phyloP scores from a whole-genome alignment of 2,113 vertebrate species.

The Thomomys bottae region DNA sequence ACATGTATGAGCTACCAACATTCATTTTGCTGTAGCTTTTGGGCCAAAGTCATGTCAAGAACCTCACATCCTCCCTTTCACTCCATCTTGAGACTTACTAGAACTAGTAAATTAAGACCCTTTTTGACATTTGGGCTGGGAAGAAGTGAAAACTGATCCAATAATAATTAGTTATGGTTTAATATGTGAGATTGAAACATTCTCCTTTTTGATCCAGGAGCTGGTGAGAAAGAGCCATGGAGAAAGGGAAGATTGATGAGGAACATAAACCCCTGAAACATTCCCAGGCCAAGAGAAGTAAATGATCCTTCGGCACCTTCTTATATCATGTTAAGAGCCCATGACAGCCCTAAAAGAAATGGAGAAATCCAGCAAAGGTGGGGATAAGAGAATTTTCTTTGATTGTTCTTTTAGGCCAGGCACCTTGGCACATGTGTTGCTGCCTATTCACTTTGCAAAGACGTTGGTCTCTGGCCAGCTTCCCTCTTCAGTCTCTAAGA shows the following conservation, averaged over 20 bases:
- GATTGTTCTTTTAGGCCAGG: neutral
- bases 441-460: neutral
- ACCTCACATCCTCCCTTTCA: neutral
- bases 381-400: neutral
- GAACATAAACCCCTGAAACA: neutral
- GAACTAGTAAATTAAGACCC: constrained; percentile 51
- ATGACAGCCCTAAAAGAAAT: constrained; percentile 40
- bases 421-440: neutral
- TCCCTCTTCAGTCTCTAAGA: neutral
- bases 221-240: constrained; percentile 46
- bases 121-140: constrained; percentile 46
- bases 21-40: neutral
- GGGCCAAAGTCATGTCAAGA: neutral
- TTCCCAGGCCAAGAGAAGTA: constrained; percentile 61
- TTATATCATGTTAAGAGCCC: constrained; percentile 39
- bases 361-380: neutral
- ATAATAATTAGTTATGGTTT: constrained; percentile 72
- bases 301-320: constrained; percentile 39
- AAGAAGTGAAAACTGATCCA: constrained; percentile 55
- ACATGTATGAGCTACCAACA: no score
- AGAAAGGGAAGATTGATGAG: constrained; percentile 52
- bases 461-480: neutral
- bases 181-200: neutral
- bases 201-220: constrained; percentile 71
- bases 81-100: neutral